Evolutionary conservation across 1,140 invertebrate species (phyloP).

Genomic region (Stenopsyche tienmushanensis): DNA sequence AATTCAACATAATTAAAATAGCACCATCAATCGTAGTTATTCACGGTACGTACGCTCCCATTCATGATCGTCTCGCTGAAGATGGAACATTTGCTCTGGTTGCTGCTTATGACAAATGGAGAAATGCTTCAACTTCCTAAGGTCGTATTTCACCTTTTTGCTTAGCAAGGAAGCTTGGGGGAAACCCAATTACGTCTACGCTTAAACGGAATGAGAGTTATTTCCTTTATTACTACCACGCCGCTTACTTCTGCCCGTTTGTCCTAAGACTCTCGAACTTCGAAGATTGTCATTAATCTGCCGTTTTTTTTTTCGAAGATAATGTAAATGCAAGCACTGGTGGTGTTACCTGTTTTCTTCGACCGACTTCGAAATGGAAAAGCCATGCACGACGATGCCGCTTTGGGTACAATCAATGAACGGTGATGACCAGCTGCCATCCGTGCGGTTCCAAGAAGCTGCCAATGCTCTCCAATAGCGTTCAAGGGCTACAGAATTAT

Average conservation of each 20-base stretch:
- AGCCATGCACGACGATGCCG: conserved; percentile 29
- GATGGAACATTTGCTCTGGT: too few relatives aligned
- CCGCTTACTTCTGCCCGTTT: background rate
- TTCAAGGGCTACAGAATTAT: conserved; percentile 29
- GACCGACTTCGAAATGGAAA: conserved; percentile 28
- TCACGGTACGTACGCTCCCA: background rate
- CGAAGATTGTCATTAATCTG: too few relatives aligned
- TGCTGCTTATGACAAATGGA: conserved; percentile 3
- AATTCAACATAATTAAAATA: too few relatives aligned
- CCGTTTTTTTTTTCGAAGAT: too few relatives aligned
- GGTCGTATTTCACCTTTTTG: conserved; percentile 20
- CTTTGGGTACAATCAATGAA: conserved; percentile 29
- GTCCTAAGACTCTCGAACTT: too few relatives aligned
- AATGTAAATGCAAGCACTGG: too few relatives aligned
- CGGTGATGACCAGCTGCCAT: conserved; percentile 31
- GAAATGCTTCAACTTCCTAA: conserved; percentile 2
- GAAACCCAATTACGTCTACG: conserved; percentile 11
- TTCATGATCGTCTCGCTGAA: background rate
- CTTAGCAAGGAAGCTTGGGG: background rate
- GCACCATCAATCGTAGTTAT: background rate
- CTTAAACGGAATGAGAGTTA: conserved; percentile 7
- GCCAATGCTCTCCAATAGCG: conserved; percentile 35
- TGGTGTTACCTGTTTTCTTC: conserved; percentile 34
- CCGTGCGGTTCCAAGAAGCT: conserved; percentile 34
- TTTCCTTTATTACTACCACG: conserved; percentile 14